Evolutionary conservation across 1,140 invertebrate genomes (phyloP).

Genomic region (Neodiprion fabricii): DNA sequence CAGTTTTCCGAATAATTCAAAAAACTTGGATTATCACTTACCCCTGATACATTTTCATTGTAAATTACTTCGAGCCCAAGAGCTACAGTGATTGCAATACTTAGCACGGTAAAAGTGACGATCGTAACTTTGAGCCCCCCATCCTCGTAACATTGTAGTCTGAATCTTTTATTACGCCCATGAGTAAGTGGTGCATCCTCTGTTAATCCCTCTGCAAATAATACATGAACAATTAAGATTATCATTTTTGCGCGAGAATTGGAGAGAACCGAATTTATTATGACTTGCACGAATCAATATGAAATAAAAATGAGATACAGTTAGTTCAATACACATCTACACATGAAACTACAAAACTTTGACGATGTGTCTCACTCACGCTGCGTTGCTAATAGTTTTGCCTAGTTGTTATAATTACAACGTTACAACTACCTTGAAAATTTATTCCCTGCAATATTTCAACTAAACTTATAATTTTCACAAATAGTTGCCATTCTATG

Average conservation of each 20-base stretch:
- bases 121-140: constrained; percentile 62
- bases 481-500: too few species aligned
- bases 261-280: neutral
- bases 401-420: too few species aligned
- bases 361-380: too few species aligned
- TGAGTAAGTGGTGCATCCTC: constrained; percentile 55
- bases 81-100: constrained; percentile 70
- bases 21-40: constrained; percentile 36
- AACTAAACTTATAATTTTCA: too few species aligned
- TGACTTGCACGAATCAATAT: neutral
- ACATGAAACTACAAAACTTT: too few species aligned
- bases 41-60: constrained; percentile 67
- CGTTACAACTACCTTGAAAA: too few species aligned
- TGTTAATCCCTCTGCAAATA: constrained; percentile 41
- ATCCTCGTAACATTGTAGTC: constrained; percentile 48
- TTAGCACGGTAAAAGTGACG: constrained; percentile 62
- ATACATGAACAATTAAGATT: constrained; percentile 2
- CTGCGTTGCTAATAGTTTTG: too few species aligned
- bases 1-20: neutral
- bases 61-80: constrained; percentile 72
- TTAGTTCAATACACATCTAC: too few species aligned
- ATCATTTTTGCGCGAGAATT: neutral
- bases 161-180: constrained; percentile 39
- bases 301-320: too few species aligned
- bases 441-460: too few species aligned